Evolutionary conservation across 2,113 vertebrate species (phyloP).

Genomic region (Indri indri): DNA sequence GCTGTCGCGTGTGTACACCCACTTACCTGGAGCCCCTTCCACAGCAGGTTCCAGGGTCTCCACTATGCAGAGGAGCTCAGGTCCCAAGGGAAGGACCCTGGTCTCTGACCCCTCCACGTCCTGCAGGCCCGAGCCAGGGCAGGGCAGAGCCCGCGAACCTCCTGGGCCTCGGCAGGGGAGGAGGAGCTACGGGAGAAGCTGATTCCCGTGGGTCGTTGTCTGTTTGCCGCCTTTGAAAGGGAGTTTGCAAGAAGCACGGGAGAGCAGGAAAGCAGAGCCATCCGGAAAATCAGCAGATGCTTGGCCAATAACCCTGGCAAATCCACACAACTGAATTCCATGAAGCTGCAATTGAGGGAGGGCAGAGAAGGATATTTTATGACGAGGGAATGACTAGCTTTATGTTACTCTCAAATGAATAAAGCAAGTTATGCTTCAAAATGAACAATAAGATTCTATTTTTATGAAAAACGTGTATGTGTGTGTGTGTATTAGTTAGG

Average conservation of each 20-base stretch:
- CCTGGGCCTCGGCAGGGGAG: not conserved
- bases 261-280: not conserved
- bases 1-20: not conserved
- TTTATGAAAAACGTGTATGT: not conserved
- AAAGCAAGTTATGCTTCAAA: not conserved
- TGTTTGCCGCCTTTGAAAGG: not conserved
- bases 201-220: not conserved
- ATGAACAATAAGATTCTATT: not conserved
- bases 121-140: accelerated
- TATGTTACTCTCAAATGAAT: not conserved
- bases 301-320: accelerated
- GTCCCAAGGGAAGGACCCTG: not conserved
- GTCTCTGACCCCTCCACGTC: too few relatives aligned
- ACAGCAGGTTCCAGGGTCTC: not conserved
- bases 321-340: accelerated
- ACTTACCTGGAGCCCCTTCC: not conserved
- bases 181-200: not conserved
- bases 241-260: not conserved
- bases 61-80: not conserved
- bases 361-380: too few relatives aligned
- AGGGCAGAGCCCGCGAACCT: not conserved
- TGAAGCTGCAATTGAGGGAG: accelerated
- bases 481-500: not conserved
- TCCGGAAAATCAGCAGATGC: not conserved
- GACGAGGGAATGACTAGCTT: not conserved